Evolutionary conservation across 1,140 invertebrate genomes (phyloP).

Genomic region (Latrodectus geometricus): DNA sequence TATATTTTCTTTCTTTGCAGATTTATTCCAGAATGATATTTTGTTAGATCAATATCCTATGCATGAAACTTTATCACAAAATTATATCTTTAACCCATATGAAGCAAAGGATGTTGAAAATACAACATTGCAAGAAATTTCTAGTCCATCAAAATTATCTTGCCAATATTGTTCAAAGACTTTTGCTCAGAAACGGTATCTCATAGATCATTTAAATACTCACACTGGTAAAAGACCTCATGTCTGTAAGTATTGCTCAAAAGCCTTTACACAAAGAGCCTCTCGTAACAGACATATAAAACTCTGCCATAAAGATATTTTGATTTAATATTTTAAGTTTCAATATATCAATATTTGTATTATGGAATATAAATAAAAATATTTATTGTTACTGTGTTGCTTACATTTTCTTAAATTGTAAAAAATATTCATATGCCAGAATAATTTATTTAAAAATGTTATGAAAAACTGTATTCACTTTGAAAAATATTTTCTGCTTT

Average conservation of each 20-base stretch:
- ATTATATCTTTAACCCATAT: not conserved
- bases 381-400: too few species aligned
- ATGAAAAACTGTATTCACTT: too few species aligned
- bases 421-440: too few species aligned
- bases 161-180: slow-evolving; percentile 27
- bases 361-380: too few species aligned
- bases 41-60: not conserved
- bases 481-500: too few species aligned
- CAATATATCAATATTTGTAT: too few species aligned
- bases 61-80: not conserved
- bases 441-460: too few species aligned
- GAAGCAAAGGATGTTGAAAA: not conserved
- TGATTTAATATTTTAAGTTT: not conserved
- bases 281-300: slow-evolving; percentile 34
- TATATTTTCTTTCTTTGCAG: not conserved
- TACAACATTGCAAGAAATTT: not conserved
- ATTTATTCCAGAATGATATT: not conserved
- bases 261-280: slow-evolving; percentile 38
- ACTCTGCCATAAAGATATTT: slow-evolving; percentile 29
- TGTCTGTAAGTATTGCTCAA: slow-evolving; percentile 28
- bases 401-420: too few species aligned
- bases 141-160: not conserved
- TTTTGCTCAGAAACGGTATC: slow-evolving; percentile 12
- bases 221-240: slow-evolving; percentile 39
- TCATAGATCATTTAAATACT: slow-evolving; percentile 44